Evolutionary conservation across 53 echinoderm and acorn worm genomes (phyloP), one percentile per base, ranked within the genome.

Genomic region (Patiria pectinifera): DNA sequence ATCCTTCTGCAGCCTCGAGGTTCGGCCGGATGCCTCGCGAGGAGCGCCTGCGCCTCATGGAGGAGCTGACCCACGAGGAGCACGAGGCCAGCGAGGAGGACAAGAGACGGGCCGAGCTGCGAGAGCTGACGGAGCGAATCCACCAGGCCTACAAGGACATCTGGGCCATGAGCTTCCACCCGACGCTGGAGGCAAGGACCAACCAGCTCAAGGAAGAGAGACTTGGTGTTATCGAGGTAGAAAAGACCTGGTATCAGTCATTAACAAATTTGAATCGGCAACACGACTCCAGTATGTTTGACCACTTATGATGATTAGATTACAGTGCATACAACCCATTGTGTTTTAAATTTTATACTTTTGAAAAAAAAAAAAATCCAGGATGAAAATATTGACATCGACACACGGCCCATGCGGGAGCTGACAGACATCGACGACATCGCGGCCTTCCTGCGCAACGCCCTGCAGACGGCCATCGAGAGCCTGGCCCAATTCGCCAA

Each of bases 11-110:
- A 99, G 99, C 99, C 26, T 99, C 99, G 10, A 94, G 99, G 87
- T 99, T 99, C 92, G 99, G 99, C 78, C 93, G 99, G 62, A 99
- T 99, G 99, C 99, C 99, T 26, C 84, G 97, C 61, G 99, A 99
- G 95, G 99, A 99, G 91, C 92, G 99, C 24, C 87, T 99, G 8
- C 87, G 97, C 22, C 93, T 99, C 60, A 92, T 97, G 69, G 97
- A 99, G 89, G 98, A 98, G 85, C 81, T 98, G 15, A 95, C 91
- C 53, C 96, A 97, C 63, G 97, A 97, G 87, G 97, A 95, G 90
- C 95, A 93, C 26, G 96, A 94, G 78, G 96, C 97, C 21, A 91
- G 95, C 62, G 96, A 95, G 92, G 99, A 96, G 71, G 97, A 97
- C 92, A 99, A 97, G 91, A 93, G 94, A 62, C 85, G 94, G 84